Conservation (phyloP, 2,797 vertebrate species). For the Siniperca scherzeri region DNA sequence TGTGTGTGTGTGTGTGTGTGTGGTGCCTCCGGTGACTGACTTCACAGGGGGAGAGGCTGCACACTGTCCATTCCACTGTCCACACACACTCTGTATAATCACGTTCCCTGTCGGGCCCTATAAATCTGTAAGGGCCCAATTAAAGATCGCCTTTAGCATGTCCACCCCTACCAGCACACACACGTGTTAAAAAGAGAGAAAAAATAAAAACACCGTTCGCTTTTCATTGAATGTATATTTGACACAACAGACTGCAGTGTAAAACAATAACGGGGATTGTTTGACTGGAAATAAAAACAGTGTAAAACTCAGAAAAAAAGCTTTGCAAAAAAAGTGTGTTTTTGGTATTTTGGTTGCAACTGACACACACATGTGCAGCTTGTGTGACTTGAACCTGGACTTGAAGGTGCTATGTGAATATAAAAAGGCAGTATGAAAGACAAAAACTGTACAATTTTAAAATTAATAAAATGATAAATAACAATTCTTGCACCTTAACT, state of each 20-base stretch:
- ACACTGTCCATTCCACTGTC: constrained; percentile 77
- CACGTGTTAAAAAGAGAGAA: constrained; percentile 30
- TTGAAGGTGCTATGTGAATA: constrained; percentile 48
- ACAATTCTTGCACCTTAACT: not conserved
- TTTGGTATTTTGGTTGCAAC: constrained; percentile 5
- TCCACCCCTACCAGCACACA: constrained; percentile 62
- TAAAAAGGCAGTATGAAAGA: constrained; percentile 8
- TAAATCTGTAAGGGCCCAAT: constrained; percentile 85
- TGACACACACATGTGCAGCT: constrained; percentile 29
- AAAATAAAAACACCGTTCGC: constrained; percentile 10
- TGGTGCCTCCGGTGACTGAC: constrained; percentile 73
- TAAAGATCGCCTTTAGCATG: constrained; percentile 82
- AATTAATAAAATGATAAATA: constrained; percentile 47
- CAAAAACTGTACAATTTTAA: constrained; percentile 39
- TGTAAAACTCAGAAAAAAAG: constrained; percentile 37
- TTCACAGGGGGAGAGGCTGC: constrained; percentile 75
- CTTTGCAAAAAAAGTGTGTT: not conserved
- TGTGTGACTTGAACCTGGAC: constrained; percentile 25
- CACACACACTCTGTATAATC: constrained; percentile 76
- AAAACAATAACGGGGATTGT: constrained; percentile 34
- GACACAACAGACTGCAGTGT: constrained; percentile 56
- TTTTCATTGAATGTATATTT: constrained; percentile 63
- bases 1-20: constrained; percentile 47
- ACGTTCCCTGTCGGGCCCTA: constrained; percentile 82
- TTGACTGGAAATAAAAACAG: constrained; percentile 45